Percentiles rank a stretch among this genome's conserved stretches.
These are phyloP conservation scores for Cetonia aurata DNA, from an alignment of 2,888 invertebrate species.

Conservation along the genomic window DNA sequence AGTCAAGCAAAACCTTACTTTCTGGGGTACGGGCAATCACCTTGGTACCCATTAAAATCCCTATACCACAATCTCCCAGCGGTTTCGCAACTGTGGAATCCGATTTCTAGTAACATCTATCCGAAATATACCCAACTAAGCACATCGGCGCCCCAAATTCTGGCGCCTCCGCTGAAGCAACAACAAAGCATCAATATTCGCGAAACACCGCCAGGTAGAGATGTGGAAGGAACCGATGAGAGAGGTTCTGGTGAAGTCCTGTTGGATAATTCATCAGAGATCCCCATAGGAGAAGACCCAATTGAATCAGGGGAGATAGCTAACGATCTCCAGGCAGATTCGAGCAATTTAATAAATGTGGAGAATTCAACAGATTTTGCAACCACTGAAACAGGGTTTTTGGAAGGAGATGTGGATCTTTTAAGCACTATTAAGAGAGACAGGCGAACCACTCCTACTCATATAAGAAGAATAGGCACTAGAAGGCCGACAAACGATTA, in stretches of 20 bases:
- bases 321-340: background rate
- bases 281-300: background rate
- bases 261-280: background rate
- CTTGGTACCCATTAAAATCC: slow-evolving; percentile 45
- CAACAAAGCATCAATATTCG: slow-evolving; percentile 52
- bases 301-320: background rate
- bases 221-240: background rate
- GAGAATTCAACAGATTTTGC: background rate
- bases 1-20: slow-evolving; percentile 45
- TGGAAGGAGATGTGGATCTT: background rate
- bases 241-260: background rate
- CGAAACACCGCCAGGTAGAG: slow-evolving; percentile 35
- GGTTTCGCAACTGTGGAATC: slow-evolving; percentile 49
- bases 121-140: slow-evolving; percentile 31
- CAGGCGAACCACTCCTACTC: slow-evolving; percentile 42
- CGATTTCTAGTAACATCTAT: slow-evolving; percentile 28
- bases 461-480: slow-evolving; percentile 13
- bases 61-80: slow-evolving; percentile 48
- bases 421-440: slow-evolving; percentile 5
- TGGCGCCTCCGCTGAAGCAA: slow-evolving; percentile 47
- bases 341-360: slow-evolving; percentile 12
- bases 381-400: background rate
- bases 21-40: slow-evolving; percentile 44
- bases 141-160: slow-evolving; percentile 44
- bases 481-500: slow-evolving; percentile 35